Evolutionary conservation across 2,797 vertebrate genomes (phyloP), one percentile per base, ranked within the genome.

Genomic region (Loriculus beryllinus): DNA sequence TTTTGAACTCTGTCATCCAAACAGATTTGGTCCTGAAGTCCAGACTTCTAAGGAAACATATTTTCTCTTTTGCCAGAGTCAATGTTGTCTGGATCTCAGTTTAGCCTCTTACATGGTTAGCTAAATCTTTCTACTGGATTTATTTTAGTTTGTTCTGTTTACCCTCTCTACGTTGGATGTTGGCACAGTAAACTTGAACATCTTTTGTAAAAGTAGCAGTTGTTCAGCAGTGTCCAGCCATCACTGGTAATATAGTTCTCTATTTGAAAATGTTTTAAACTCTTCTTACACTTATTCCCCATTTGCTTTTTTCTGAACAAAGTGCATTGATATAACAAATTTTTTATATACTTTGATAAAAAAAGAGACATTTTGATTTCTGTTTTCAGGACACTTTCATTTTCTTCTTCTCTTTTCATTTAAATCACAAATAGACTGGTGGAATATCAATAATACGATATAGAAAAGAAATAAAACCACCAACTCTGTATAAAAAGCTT

Each of bases 21-120:
- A 76, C 28, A 62, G 49, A 92, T 88, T 62, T 64, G 11, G 45
- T 93, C 82, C 72, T 86, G 21, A 93, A 85, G 71, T 83, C 87
- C 92, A 91, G 92, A 91, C 91, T 93, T 96, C 91, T 94, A 96
- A 86, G 91, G 94, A 88, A 95, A 59, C 21, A 5, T 86, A 47
- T 70, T 95, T 96, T 93, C 71, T 67, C 60, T 87, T 94, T 78
- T 86, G 76, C 87, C 79, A 31, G 40, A 52, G 62, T 65, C 33
- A 86, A 67, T 94, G 87, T 75, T 90, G 16, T 63, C 88, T 63
- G 51, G 74, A 59, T 43, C 76, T 95, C 57, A 60, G 47, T 86
- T 96, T 90, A 91, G 87, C 76, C 56, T 93, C 63, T 72, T 82
- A 64, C n/a, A 26, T 88, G 57, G 37, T n/a, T 92, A 43, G 77